These are phyloP conservation scores for Sorex maritimensis DNA, from an alignment of 2,797 vertebrate species.

Conservation along the genomic window DNA sequence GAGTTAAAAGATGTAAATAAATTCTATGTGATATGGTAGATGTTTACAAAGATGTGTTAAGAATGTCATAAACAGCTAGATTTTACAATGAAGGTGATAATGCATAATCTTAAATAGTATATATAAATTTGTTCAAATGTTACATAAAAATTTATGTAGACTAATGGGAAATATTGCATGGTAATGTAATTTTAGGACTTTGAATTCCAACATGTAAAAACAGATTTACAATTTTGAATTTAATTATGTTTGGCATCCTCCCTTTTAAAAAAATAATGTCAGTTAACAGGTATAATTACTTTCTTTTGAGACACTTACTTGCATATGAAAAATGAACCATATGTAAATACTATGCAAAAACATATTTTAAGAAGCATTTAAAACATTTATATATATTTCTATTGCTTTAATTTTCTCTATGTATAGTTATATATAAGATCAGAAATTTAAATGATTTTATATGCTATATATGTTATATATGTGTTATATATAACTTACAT, in stretches of 20 bases:
- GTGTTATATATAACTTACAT: too few relatives aligned
- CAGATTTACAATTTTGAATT: not conserved
- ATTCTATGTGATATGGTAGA: not conserved
- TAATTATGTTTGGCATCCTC: not conserved
- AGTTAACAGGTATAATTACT: not conserved
- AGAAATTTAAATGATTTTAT: too few relatives aligned
- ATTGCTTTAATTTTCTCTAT: too few relatives aligned
- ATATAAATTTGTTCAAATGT: not conserved
- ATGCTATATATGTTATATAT: too few relatives aligned
- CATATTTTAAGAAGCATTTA: too few relatives aligned
- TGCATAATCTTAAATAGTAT: not conserved
- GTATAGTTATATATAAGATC: too few relatives aligned
- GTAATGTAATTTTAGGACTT: conserved; percentile 23
- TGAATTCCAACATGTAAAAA: not conserved
- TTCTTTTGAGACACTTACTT: not conserved
- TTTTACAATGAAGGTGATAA: not conserved
- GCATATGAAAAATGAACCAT: not conserved
- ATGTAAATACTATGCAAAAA: not conserved
- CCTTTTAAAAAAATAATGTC: not conserved
- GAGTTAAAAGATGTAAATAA: not conserved
- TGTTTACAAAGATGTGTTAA: not conserved
- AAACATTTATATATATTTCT: too few relatives aligned
- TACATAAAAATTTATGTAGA: not conserved
- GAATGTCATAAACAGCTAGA: not conserved
- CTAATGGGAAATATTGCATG: not conserved